Conservation (phyloP, 2,113 vertebrate species). For the Columba janthina region DNA sequence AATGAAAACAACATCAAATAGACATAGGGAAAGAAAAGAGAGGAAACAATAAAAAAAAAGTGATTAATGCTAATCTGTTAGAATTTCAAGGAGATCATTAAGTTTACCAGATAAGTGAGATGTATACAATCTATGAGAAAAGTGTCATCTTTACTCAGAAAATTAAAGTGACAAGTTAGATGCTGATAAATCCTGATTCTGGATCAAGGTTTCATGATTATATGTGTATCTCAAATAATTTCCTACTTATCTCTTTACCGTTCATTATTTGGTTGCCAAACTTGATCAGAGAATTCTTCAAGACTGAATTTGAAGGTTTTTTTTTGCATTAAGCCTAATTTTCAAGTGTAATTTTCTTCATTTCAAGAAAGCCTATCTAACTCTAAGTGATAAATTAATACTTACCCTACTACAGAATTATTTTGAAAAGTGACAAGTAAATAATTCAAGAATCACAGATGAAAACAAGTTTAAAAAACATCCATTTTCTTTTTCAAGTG, state of each 20-base stretch:
- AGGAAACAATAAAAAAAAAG: background rate
- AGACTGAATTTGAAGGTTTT: background rate
- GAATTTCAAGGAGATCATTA: background rate
- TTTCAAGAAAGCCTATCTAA: background rate
- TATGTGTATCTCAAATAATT: background rate
- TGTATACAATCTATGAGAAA: background rate
- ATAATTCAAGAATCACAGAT: background rate
- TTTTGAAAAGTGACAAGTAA: background rate
- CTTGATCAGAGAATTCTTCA: background rate
- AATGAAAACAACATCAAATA: background rate
- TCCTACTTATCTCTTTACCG: background rate
- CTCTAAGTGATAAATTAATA: background rate
- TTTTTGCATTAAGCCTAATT: background rate
- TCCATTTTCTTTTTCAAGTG: background rate
- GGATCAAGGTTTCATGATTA: background rate
- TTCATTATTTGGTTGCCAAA: background rate
- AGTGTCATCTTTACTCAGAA: background rate
- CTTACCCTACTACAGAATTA: background rate
- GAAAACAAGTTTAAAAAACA: background rate
- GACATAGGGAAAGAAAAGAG: background rate
- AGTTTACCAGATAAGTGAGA: background rate
- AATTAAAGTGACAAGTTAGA: background rate
- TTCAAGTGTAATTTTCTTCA: background rate
- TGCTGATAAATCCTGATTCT: background rate
- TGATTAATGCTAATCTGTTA: background rate